Evolutionary conservation across 2,113 vertebrate genomes (phyloP), one percentile per base, ranked within the genome.

Genomic region (Daubentonia madagascariensis): DNA sequence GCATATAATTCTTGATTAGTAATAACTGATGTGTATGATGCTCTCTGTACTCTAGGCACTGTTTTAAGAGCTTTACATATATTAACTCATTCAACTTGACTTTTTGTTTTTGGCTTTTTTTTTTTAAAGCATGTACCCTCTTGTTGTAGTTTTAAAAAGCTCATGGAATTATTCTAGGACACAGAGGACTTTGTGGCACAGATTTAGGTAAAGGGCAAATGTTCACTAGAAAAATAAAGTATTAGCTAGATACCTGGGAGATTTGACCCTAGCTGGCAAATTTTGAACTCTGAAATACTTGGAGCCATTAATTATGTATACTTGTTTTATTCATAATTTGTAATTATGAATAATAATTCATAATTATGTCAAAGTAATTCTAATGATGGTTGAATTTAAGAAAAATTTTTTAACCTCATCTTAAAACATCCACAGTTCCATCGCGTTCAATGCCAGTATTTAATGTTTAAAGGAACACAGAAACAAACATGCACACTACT

Each of bases 401-500:
- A 48, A 48, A 76, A 76, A 17, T 14, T 45, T 45, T 75, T 76
- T 48, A 32, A 76, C 43, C 28, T 76, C 45, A 32, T 48, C 14
- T 43, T 32, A 48, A 76, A 76, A 48, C 45, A 48, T 5, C 40
- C 73, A 48, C 73, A 28, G 16, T 48, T 76, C 28, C 28, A 30
- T 5, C 25, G 48, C 28, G 48, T 76, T 76, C 43, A 32, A 3
- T 48, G 73, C 25, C 14, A 48, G 5, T 10, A 48, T 76, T 16
- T 43, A 48, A 6, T 48, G 43, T 16, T 76, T 48, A 48, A 30
- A 45, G 28, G 73, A 76, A 48, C 73, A 45, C 37, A 30, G 45
- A 76, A 76, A 8, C 98, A 98, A 98, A 99, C 99, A 99, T 98
- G 98, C 99, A 99, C 98, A 98, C 98, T 98, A 97, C 90, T 97